Base-by-base conservation (phyloP, 1,140 invertebrate genomes). In the Drosophila carrolli region DNA sequence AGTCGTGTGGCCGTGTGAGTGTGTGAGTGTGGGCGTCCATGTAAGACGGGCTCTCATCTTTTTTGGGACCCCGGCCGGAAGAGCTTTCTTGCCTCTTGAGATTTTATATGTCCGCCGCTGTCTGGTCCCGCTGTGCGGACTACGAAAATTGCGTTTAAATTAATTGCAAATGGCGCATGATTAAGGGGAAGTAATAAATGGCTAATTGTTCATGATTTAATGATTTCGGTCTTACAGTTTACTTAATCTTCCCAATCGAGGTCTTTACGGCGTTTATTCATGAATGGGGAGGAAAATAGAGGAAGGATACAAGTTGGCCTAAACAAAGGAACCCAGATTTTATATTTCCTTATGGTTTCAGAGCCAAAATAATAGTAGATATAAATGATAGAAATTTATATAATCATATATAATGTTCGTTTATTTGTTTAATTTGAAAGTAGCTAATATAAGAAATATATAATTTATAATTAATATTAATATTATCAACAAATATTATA, bases 131-230 rank as follows among this genome's bases (percentile, higher is more conserved):
- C 67, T 72, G 59, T 67, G 80, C 54, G 72, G 80, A 89, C 83
- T 60, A 76, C 74, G 62, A 61, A 89, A 89, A 88, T 89, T 88
- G 84, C 83, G 84, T 89, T 84, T 74, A 89, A 89, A 89, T 84
- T 89, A 89, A 89, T 89, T 89, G 84, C 84, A 89, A 89, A 89
- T 84, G 84, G 80, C 84, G 80, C 84, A 84, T 89, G 84, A 84
- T 89, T 89, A 86, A 84, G 77, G 56, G 84, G 84, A 89, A 89
- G 84, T 89, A 89, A 89, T 89, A 89, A 71, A 78, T 51, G 66
- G 61, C 84, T 89, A 89, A 89, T 89, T 89, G 84, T 75, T 89
- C 68, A 84, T 81, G 84, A 89, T 84, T 89, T 89, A 82, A 88
- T 84, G 84, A 81, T 78, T 77, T 80, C 43, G 66, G 53, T 55